Evolutionary conservation across 2,888 invertebrate species (phyloP).

Genomic region (Rhodophaea formosa): DNA sequence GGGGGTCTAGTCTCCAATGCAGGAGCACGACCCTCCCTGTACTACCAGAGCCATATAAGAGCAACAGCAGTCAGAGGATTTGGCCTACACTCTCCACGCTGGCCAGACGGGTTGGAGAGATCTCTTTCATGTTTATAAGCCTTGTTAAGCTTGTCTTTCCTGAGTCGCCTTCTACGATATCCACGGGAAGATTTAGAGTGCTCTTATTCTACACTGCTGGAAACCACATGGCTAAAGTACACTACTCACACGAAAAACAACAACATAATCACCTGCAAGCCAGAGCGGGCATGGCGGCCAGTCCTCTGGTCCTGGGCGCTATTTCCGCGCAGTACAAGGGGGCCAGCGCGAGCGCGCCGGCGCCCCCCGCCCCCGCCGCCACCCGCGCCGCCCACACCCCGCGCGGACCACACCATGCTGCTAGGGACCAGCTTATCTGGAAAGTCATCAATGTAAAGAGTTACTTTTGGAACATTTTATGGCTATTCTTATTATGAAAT

Average conservation of each 20-base stretch:
- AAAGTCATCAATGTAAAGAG: conserved; percentile 25
- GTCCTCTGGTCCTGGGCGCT: conserved; percentile 62
- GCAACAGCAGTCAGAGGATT: neutral
- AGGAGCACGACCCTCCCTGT: too few relatives aligned
- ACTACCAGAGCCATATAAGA: too few relatives aligned
- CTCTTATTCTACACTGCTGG: neutral
- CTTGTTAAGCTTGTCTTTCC: too few relatives aligned
- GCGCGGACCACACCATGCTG: conserved; percentile 68
- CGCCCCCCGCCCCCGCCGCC: conserved; percentile 72
- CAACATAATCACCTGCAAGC: conserved; percentile 70
- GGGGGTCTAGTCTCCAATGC: too few relatives aligned
- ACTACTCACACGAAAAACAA: too few relatives aligned
- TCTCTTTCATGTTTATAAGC: too few relatives aligned
- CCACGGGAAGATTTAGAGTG: too few relatives aligned
- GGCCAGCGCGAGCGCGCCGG: conserved; percentile 62
- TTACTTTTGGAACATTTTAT: too few relatives aligned
- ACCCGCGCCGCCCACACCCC: conserved; percentile 72
- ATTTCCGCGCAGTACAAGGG: conserved; percentile 73
- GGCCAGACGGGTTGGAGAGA: too few relatives aligned
- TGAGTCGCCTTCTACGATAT: too few relatives aligned
- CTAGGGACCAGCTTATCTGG: conserved; percentile 70
- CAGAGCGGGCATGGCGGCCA: conserved; percentile 69
- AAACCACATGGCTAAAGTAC: too few relatives aligned
- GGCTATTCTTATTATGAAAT: too few relatives aligned
- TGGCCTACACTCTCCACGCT: neutral